Percentiles rank a stretch among this genome's conserved stretches.
These are phyloP conservation scores for Liolophura sinensis DNA, from an alignment of 1,140 invertebrate genomes.

Conservation along the genomic window DNA sequence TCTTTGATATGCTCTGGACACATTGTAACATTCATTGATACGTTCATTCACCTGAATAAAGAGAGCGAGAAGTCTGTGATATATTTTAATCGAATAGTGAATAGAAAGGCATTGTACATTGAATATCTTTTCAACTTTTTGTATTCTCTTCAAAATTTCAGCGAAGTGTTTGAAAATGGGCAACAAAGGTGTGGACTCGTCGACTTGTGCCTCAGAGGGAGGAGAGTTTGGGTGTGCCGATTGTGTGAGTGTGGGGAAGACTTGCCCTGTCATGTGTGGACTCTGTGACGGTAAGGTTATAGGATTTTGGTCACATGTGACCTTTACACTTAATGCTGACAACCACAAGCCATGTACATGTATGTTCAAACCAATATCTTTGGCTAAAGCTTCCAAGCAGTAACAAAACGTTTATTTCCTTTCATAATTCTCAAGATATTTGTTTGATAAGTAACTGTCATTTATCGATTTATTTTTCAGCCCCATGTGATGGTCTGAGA, in stretches of 20 bases:
- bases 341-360: neutral
- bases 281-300: constrained; percentile 37
- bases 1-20: too few relatives aligned
- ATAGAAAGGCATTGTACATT: too few relatives aligned
- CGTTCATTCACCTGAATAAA: too few relatives aligned
- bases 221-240: too few relatives aligned
- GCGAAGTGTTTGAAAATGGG: too few relatives aligned
- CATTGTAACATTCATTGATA: too few relatives aligned
- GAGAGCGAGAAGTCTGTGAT: too few relatives aligned
- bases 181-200: too few relatives aligned
- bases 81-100: too few relatives aligned
- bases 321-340: neutral
- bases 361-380: neutral
- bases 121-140: too few relatives aligned
- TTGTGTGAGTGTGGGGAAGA: constrained; percentile 16
- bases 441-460: neutral
- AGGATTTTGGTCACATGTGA: neutral
- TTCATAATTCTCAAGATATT: constrained; percentile 5
- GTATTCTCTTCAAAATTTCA: too few relatives aligned
- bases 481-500: constrained; percentile 29
- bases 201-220: too few relatives aligned
- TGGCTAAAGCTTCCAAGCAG: neutral
- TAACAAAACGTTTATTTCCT: constrained; percentile 1
- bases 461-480: constrained; percentile 10
- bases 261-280: constrained; percentile 46